Evolutionary conservation across 2,113 vertebrate genomes (phyloP).

Genomic region (Phalacrocorax carbo): DNA sequence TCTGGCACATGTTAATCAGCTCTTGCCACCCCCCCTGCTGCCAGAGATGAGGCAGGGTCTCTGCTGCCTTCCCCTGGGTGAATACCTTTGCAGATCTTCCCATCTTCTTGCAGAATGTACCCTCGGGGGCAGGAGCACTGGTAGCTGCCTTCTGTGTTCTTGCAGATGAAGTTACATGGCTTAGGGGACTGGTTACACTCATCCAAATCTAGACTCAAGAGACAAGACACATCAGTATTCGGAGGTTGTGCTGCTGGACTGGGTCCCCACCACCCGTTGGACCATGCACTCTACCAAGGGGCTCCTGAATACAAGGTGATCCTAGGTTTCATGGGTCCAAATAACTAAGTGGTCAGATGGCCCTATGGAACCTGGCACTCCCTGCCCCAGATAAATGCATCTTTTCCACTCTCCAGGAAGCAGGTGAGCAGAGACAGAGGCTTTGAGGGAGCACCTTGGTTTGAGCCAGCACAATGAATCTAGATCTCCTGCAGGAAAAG

Average conservation of each 20-base stretch:
- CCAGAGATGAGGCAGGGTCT: not conserved
- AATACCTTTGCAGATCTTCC: slow-evolving; percentile 92
- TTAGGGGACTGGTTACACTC: slow-evolving; percentile 90
- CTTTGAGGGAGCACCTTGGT: not conserved
- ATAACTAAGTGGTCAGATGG: not conserved
- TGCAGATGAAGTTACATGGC: slow-evolving; percentile 93
- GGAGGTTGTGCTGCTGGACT: not conserved
- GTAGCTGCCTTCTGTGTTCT: slow-evolving; percentile 94
- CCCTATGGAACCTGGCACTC: not conserved
- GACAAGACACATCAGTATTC: not conserved
- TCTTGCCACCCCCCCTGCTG: not conserved
- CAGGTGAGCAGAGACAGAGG: not conserved
- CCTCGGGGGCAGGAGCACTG: slow-evolving; percentile 91
- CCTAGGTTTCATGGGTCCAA: not conserved
- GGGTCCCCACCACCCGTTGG: not conserved
- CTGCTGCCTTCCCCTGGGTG: not conserved
- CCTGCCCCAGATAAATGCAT: not conserved
- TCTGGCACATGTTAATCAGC: not conserved
- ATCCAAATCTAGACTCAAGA: slow-evolving; percentile 80
- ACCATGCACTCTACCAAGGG: not conserved
- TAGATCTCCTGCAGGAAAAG: not conserved
- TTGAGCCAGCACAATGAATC: not conserved
- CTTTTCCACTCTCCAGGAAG: not conserved
- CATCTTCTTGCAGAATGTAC: slow-evolving; percentile 88
- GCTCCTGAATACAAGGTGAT: not conserved